Evolutionary conservation across 2,797 vertebrate species (phyloP).

Genomic region (Vultur gryphus): DNA sequence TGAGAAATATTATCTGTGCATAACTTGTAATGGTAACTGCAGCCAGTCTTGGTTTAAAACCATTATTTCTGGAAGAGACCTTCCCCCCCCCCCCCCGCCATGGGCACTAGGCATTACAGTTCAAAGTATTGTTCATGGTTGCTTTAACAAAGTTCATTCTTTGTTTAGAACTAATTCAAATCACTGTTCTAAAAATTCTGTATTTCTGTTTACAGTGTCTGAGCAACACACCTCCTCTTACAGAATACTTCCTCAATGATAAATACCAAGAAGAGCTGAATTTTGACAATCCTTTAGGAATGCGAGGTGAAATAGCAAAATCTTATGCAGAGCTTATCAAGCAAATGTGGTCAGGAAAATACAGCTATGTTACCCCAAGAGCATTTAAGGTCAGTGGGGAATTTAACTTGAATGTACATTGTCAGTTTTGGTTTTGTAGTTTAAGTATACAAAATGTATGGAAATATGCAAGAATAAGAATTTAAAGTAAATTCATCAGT

Average conservation of each 20-base stretch:
- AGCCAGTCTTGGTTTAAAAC: neutral
- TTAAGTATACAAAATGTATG: neutral
- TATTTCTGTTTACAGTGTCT: constrained; percentile 85
- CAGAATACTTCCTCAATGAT: constrained; percentile 96
- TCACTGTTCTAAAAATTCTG: neutral
- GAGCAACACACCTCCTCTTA: constrained; percentile 95
- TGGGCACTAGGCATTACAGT: neutral
- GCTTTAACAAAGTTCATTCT: neutral
- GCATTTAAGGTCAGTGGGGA: constrained; percentile 90
- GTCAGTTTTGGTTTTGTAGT: neutral
- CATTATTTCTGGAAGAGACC: neutral
- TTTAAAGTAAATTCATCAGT: neutral
- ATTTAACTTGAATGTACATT: neutral
- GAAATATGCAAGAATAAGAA: neutral
- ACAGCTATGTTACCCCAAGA: constrained; percentile 93
- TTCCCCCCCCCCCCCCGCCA: neutral
- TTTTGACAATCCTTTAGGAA: constrained; percentile 96
- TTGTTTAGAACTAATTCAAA: neutral
- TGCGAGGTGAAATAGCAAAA: constrained; percentile 97
- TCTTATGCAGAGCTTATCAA: constrained; percentile 94
- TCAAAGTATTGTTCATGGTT: neutral
- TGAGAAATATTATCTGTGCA: neutral
- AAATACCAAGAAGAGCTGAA: constrained; percentile 95
- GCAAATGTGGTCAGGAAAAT: constrained; percentile 97
- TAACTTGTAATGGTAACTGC: neutral